phyloP scores from a whole-genome alignment of 1,140 invertebrate species.

The Harpegnathos saltator region DNA sequence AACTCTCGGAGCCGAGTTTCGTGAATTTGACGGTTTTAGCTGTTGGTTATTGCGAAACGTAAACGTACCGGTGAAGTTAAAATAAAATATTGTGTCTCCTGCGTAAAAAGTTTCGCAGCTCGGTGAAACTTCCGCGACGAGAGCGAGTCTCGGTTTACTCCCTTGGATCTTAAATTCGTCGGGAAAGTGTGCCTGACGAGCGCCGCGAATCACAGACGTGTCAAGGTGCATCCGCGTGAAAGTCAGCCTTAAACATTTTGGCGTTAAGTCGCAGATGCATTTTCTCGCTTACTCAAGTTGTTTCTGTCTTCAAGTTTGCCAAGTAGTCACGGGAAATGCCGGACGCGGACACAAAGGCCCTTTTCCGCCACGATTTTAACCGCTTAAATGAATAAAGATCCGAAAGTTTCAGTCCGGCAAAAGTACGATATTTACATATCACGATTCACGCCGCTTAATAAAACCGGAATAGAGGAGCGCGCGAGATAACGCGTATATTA shows the following conservation, averaged over 20 bases:
- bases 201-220: slow-evolving; percentile 41
- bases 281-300: slow-evolving; percentile 53
- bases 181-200: slow-evolving; percentile 53
- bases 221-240: slow-evolving; percentile 62
- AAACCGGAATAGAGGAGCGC: no score
- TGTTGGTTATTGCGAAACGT: slow-evolving; percentile 41
- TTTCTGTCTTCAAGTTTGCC: slow-evolving; percentile 43
- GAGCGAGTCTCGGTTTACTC: slow-evolving; percentile 37
- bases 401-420: no score
- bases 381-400: slow-evolving; percentile 27
- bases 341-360: slow-evolving; percentile 37
- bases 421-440: no score
- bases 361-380: slow-evolving; percentile 17
- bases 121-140: slow-evolving; percentile 40
- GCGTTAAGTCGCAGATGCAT: slow-evolving; percentile 49
- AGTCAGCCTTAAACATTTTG: slow-evolving; percentile 63
- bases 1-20: background rate
- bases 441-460: no score
- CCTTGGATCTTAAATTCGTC: slow-evolving; percentile 42
- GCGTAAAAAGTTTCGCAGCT: slow-evolving; percentile 46
- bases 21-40: slow-evolving; percentile 29
- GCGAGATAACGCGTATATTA: no score
- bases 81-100: slow-evolving; percentile 52
- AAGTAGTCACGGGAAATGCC: slow-evolving; percentile 32
- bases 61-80: slow-evolving; percentile 35